Evolutionary conservation across 2,888 invertebrate genomes (phyloP).

Genomic region (Kryphioiulus occultus): DNA sequence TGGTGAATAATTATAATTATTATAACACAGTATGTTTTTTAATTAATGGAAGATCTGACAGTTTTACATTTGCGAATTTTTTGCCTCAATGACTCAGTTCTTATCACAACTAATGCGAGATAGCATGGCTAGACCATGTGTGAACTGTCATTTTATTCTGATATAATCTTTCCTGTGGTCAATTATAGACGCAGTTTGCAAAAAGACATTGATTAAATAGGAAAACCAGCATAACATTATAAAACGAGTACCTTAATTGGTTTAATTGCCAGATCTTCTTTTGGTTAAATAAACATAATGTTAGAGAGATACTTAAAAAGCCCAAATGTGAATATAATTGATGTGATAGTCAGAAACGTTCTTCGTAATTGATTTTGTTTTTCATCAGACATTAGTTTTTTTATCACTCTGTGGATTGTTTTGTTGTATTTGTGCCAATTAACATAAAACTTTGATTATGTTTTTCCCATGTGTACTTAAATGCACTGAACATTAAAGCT

Average conservation of each 20-base stretch:
- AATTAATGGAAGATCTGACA: neutral
- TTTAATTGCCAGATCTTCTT: neutral
- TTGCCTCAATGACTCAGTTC: neutral
- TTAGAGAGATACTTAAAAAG: neutral
- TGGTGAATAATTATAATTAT: conserved; percentile 4
- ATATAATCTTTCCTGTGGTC: neutral
- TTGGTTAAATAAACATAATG: neutral
- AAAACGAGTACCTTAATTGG: neutral
- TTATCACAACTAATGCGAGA: neutral
- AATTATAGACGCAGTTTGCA: neutral
- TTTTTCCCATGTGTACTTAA: conserved; percentile 34
- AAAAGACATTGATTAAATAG: neutral
- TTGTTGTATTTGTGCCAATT: conserved; percentile 39
- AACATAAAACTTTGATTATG: conserved; percentile 32
- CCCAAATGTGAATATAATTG: conserved; percentile 36
- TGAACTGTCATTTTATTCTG: neutral
- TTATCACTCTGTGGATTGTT: conserved; percentile 21
- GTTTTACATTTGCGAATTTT: neutral
- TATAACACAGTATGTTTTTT: neutral
- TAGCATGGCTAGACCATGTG: neutral
- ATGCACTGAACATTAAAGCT: conserved; percentile 37
- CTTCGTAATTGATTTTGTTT: conserved; percentile 31
- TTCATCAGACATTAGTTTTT: conserved; percentile 27
- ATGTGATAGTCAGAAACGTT: conserved; percentile 33
- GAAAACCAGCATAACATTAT: neutral